phyloP scores from a whole-genome alignment of 2,888 invertebrate species.

The Dryobota labecula region DNA sequence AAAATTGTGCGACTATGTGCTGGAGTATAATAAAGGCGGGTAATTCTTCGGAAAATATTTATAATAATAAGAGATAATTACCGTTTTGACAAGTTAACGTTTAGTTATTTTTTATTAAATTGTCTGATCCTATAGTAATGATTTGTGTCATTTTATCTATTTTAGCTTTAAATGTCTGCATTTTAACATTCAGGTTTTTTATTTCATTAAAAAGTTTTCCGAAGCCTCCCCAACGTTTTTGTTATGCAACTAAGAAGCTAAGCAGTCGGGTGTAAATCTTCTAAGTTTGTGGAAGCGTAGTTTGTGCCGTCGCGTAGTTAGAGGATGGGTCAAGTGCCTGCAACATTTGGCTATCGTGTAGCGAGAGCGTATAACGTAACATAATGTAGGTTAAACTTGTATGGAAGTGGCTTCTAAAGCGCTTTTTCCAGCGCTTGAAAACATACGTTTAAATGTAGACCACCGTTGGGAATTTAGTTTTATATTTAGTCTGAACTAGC shows the following conservation, averaged over 20 bases:
- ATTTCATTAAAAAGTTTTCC: neutral
- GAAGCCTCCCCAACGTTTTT: neutral
- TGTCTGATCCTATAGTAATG: neutral
- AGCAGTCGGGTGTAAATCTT: conserved; percentile 24
- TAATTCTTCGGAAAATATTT: neutral
- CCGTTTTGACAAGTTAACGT: neutral
- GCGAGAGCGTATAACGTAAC: conserved; percentile 21
- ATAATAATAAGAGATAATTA: no score
- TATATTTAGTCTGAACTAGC: no score
- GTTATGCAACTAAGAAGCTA: conserved; percentile 2
- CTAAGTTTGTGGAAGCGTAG: conserved; percentile 28
- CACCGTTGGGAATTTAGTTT: no score
- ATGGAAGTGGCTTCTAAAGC: conserved; percentile 19
- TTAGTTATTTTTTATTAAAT: no score
- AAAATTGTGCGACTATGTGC: neutral
- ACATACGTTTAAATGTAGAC: conserved; percentile 17
- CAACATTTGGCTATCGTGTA: conserved; percentile 56
- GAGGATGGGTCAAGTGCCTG: conserved; percentile 46
- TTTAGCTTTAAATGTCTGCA: no score
- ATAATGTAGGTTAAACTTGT: conserved; percentile 31
- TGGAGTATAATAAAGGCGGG: neutral
- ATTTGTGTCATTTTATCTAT: neutral
- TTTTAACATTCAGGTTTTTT: no score
- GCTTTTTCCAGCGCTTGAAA: conserved; percentile 24
- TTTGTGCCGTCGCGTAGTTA: conserved; percentile 30